Conservation (phyloP, 2,113 vertebrate genomes). For the Progne subis region DNA sequence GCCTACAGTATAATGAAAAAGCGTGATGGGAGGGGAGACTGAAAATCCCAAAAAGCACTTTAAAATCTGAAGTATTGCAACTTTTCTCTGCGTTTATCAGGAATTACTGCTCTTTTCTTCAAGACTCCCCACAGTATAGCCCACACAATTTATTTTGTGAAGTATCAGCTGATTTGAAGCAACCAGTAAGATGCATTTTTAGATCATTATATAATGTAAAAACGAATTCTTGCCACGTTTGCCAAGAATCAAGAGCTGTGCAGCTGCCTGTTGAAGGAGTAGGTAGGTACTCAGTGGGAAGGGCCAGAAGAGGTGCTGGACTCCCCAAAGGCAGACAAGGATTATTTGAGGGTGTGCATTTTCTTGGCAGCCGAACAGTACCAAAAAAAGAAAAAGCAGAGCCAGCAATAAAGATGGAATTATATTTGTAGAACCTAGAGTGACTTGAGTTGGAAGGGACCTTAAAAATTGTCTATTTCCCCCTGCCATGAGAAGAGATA, state of each 20-base stretch:
- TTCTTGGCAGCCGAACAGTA: background rate
- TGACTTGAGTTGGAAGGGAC: background rate
- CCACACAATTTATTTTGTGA: background rate
- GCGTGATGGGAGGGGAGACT: background rate
- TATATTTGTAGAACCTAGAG: background rate
- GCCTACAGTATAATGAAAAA: background rate
- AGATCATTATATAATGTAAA: background rate
- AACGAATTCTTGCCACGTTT: background rate
- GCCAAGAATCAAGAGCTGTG: background rate
- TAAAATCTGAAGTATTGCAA: background rate
- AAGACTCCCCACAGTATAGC: background rate
- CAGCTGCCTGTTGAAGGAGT: background rate
- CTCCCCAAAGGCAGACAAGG: background rate
- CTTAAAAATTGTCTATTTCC: background rate
- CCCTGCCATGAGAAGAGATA: background rate
- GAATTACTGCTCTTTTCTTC: background rate
- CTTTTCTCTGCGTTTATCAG: background rate
- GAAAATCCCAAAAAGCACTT: background rate
- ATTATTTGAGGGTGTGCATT: rapidly evolving
- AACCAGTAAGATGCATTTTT: background rate
- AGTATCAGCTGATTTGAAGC: background rate
- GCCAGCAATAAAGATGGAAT: background rate
- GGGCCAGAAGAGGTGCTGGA: background rate
- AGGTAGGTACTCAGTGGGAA: background rate
- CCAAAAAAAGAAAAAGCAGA: background rate